A percentile compares a stretch with the other conserved stretches of the same genome.
Evolutionary conservation across 2,888 invertebrate species (phyloP).

Genomic region (Terebella lapidaria): DNA sequence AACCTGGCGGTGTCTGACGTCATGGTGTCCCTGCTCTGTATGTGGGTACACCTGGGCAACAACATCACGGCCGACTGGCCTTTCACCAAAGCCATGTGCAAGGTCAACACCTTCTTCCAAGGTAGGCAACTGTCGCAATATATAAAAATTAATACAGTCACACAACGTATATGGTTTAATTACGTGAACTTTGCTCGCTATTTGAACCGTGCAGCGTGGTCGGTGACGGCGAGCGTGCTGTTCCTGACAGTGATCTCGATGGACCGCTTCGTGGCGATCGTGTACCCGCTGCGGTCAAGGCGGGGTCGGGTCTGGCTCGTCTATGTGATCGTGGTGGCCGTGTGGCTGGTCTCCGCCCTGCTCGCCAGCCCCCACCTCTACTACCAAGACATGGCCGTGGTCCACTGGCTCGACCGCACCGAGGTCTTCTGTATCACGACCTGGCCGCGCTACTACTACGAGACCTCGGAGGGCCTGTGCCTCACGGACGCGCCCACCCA

Average conservation of each 20-base stretch:
- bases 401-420: not conserved
- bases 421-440: not conserved
- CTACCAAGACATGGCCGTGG: conserved; percentile 23
- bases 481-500: not conserved
- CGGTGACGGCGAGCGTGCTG: conserved; percentile 38
- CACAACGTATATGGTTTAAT: too few relatives aligned
- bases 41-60: conserved; percentile 45
- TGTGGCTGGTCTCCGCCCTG: conserved; percentile 31
- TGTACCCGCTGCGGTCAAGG: conserved; percentile 32
- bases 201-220: conserved; percentile 26
- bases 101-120: conserved; percentile 31
- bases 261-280: conserved; percentile 42
- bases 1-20: conserved; percentile 42
- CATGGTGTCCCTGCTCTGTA: conserved; percentile 39
- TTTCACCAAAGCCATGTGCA: conserved; percentile 36
- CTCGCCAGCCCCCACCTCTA: conserved; percentile 36
- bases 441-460: conserved; percentile 4
- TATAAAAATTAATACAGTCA: too few relatives aligned
- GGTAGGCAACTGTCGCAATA: too few relatives aligned
- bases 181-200: too few relatives aligned
- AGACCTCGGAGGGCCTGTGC: not conserved
- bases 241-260: conserved; percentile 39
- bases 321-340: conserved; percentile 7
- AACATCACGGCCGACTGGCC: conserved; percentile 35
- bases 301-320: not conserved